Percentiles rank a stretch among this genome's conserved stretches.
Conservation (phyloP, 2,113 vertebrate species). For the Paedocypris sp. region DNA sequence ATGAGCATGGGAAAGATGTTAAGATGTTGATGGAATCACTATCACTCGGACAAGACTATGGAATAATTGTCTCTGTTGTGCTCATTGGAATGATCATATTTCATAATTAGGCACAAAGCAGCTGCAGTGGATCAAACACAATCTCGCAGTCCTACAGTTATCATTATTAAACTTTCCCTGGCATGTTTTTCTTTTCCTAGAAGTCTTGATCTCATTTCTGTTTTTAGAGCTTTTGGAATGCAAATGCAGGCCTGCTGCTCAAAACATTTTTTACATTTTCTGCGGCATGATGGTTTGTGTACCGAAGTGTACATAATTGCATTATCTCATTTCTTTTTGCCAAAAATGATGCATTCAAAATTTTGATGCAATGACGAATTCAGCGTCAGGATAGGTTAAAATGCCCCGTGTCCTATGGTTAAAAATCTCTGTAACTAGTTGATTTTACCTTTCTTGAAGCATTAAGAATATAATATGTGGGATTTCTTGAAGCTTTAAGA, state of each 20-base stretch:
- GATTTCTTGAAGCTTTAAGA: too few relatives aligned
- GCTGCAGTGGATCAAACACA: conserved; percentile 13
- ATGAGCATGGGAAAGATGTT: conserved; percentile 38
- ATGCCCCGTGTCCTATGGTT: too few relatives aligned
- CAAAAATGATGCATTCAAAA: too few relatives aligned
- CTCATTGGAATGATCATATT: background rate
- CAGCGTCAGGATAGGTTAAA: too few relatives aligned
- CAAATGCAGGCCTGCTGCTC: background rate
- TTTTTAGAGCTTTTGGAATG: background rate
- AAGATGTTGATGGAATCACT: conserved; percentile 19
- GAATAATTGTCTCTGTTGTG: conserved; percentile 20
- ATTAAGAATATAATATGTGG: too few relatives aligned
- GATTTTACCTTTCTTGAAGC: too few relatives aligned
- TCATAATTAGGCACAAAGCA: conserved; percentile 20
- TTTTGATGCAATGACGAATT: too few relatives aligned
- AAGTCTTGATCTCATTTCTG: background rate
- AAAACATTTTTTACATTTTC: background rate
- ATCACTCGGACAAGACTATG: conserved; percentile 7
- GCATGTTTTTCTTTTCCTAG: background rate
- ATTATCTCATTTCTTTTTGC: too few relatives aligned
- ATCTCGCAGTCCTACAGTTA: background rate
- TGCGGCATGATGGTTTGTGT: background rate
- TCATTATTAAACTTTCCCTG: background rate
- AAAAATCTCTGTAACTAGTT: too few relatives aligned
- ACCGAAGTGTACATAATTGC: too few relatives aligned